These are phyloP conservation scores for Holcopasites calliopsidis DNA, from an alignment of 1,140 invertebrate genomes.

Conservation along the genomic window DNA sequence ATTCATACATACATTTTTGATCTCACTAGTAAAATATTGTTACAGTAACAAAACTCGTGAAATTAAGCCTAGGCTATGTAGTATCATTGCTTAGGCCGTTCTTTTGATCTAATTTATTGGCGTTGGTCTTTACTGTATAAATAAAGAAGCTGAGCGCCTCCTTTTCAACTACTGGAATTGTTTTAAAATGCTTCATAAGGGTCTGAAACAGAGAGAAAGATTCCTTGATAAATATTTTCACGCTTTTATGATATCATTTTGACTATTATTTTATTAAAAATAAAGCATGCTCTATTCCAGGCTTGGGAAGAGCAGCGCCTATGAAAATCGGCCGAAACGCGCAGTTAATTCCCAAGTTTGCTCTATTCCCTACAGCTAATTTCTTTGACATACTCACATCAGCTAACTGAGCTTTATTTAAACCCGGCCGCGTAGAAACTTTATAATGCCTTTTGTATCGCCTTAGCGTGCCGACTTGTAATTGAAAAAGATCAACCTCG, in stretches of 20 bases:
- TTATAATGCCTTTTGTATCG: constrained; percentile 97
- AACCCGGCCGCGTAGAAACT: constrained; percentile 91
- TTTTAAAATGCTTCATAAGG: constrained; percentile 96
- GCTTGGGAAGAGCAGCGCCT: no score
- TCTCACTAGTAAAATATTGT: constrained; percentile 57
- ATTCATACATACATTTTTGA: constrained; percentile 58
- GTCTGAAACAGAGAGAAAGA: constrained; percentile 82
- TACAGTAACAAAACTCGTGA: constrained; percentile 51
- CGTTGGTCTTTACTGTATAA: constrained; percentile 97
- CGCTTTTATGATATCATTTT: not conserved
- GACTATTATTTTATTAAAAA: not conserved
- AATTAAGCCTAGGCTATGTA: constrained; percentile 73
- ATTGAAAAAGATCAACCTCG: constrained; percentile 95
- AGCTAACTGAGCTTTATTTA: constrained; percentile 96
- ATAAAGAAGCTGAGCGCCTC: constrained; percentile 97
- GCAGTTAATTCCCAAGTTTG: no score
- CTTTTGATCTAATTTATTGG: constrained; percentile 94
- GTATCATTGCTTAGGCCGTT: constrained; percentile 86
- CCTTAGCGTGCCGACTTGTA: constrained; percentile 95
- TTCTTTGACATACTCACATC: constrained; percentile 87
- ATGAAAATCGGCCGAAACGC: no score
- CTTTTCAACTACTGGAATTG: constrained; percentile 95
- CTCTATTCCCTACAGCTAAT: no score
- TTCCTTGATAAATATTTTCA: not conserved
- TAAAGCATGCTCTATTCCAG: not conserved